Base-by-base conservation (phyloP, 2,888 invertebrate species). In the Nesidiocoris tenuis region DNA sequence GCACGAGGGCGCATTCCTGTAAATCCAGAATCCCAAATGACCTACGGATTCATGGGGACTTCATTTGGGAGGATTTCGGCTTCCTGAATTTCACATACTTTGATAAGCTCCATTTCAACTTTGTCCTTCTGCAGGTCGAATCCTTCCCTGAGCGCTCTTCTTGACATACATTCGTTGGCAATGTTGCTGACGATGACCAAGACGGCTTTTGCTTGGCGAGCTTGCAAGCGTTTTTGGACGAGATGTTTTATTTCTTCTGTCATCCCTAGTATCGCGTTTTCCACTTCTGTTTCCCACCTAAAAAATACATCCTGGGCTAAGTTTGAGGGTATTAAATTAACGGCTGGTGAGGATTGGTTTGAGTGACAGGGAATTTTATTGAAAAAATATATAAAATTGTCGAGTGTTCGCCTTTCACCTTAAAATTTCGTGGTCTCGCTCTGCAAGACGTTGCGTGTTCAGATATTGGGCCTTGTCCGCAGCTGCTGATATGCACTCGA, bases 231-330 rank as follows among this genome's bases (percentile, higher is more conserved):
- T 81, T 92, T 89, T 74, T 87, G 87, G 83, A 91, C 91, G 78
- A 92, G 84, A 22, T 87, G 83, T 77, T 87, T 86, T 2, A 92
- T 89, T 84, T 93, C 93, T 79, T 90, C 88, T 0, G 88, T 87
- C 79, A 91, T 89, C 0, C 88, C 88, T 77, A 86, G 86, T 78
- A 91, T 89, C 9, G 90, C 88, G 75, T 87, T 86, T 81, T 92
- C 91, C 21, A 93, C 84, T 81, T 92, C 91, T 18, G 87, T 87
- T 84, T 92, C 92, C 91, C 91, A 92, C 80, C 90, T 87, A n/a
- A n/a, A n/a, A n/a, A n/a, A n/a, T n/a, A n/a, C n/a, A n/a, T n/a
- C n/a, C n/a, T n/a, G n/a, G n/a, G n/a, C n/a, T n/a, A n/a, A n/a
- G n/a, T n/a, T n/a, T n/a, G n/a, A n/a, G n/a, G n/a, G n/a, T n/a